Conservation (phyloP, 2,888 invertebrate species). For the Pandemis heparana region DNA sequence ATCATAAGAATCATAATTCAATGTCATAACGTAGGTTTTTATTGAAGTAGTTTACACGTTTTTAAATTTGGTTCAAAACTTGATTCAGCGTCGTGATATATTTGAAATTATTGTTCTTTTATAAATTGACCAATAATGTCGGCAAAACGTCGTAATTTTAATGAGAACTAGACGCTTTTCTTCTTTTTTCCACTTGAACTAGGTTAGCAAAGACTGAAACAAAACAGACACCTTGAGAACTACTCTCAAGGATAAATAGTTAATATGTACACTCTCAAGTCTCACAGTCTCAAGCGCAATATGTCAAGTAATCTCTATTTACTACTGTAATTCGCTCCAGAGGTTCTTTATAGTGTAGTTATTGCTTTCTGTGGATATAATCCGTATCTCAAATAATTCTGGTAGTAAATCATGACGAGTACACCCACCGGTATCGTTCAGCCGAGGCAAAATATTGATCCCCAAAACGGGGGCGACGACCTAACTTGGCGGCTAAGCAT, state of each 20-base stretch:
- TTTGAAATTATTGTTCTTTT: too few relatives aligned
- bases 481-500: conserved; percentile 12
- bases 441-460: conserved; percentile 36
- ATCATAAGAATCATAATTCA: conserved; percentile 2
- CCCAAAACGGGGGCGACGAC: conserved; percentile 28
- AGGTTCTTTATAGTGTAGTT: neutral
- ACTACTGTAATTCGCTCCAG: neutral
- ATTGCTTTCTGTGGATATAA: neutral
- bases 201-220: neutral
- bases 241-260: neutral
- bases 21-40: conserved; percentile 4
- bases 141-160: neutral
- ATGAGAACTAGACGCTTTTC: neutral
- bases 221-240: neutral
- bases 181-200: neutral
- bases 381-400: neutral
- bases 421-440: conserved; percentile 27
- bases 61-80: neutral
- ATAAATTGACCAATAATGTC: neutral
- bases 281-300: neutral
- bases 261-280: neutral
- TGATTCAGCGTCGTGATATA: too few relatives aligned
- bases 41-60: conserved; percentile 1
- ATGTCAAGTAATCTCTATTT: neutral
- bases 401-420: conserved; percentile 3